Evolutionary conservation across 2,888 invertebrate genomes (phyloP), one percentile per base, ranked within the genome.

Genomic region (Ectobius pallidus): DNA sequence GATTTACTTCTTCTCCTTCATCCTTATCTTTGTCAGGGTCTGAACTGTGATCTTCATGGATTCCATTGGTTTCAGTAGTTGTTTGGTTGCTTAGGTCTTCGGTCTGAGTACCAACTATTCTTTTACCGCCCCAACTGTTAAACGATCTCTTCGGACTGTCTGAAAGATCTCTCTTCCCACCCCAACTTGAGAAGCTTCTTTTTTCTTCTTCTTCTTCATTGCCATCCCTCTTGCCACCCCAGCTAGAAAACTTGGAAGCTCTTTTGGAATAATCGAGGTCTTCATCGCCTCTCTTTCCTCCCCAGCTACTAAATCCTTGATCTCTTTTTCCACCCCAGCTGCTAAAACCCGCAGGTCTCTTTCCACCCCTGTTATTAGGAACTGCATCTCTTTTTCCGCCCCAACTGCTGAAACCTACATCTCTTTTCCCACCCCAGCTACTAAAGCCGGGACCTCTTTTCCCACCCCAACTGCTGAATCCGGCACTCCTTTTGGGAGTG

Each of bases 101-200:
- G 11, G 34, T 34, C 11, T 34, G 34, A 34, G 34, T 34, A 11
- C 3, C 6, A 3, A n/a, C 16, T 14, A 6, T 16, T 3, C 58
- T 58, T 55, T 55, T 55, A 27, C 55, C 55, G 3, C 55, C 27
- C 55, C 55, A 55, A 27, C 55, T 55, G 11, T 25, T 27, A 27
- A 55, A 55, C 2, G 25, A 27, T 2, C 55, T 27, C 14, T 55
- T 55, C 4, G 7, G 18, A 52, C 20, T 20, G 1, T 3, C 20
- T 3, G 20, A 20, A 3, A 52, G 20, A 52, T 52, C 20, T 11
- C 55, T 25, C 27, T 55, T 55, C 2, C 55, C 55, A 11, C 55
- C 55, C 55, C 55, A 55, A 14, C 55, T 55, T 0, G 27, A 55
- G n/a, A 55, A 55, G 14, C 55, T 27, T 55, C 55, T 25, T 11